These are phyloP conservation scores for Monochamus saltuarius DNA, from an alignment of 1,140 invertebrate genomes.

Conservation along the genomic window DNA sequence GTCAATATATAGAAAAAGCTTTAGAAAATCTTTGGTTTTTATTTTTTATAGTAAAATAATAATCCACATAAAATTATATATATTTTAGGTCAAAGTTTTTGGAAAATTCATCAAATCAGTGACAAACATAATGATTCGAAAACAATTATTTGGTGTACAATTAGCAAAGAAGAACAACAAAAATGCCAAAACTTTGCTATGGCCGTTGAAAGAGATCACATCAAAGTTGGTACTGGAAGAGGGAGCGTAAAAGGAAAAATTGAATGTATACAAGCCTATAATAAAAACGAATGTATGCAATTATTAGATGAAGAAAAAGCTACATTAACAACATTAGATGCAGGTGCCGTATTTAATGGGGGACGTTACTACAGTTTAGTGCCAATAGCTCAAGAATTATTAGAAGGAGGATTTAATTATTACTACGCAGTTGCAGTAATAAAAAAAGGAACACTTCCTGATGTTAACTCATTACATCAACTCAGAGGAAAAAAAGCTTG, in stretches of 20 bases:
- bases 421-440: constrained; percentile 87
- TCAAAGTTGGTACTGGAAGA: constrained; percentile 57
- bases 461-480: constrained; percentile 66
- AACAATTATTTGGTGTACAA: constrained; percentile 73
- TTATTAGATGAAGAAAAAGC: constrained; percentile 74
- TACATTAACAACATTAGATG: constrained; percentile 84
- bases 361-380: constrained; percentile 91
- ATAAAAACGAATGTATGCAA: constrained; percentile 77
- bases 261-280: constrained; percentile 59
- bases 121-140: constrained; percentile 24
- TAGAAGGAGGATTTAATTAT: constrained; percentile 60
- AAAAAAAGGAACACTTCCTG: constrained; percentile 64
- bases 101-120: constrained; percentile 33
- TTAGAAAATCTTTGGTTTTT: too few species aligned
- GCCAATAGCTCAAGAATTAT: constrained; percentile 81
- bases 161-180: constrained; percentile 67
- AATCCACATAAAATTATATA: not conserved
- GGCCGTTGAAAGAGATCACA: constrained; percentile 64
- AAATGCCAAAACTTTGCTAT: constrained; percentile 75
- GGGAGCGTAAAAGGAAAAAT: constrained; percentile 59
- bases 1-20: too few species aligned
- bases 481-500: constrained; percentile 80
- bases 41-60: too few species aligned
- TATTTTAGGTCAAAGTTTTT: constrained; percentile 39
- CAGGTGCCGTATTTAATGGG: constrained; percentile 90